A percentile compares a stretch with the other conserved stretches of the same genome.
phyloP scores from a whole-genome alignment of 1,140 invertebrate species.

The Berghia stephanieae region DNA sequence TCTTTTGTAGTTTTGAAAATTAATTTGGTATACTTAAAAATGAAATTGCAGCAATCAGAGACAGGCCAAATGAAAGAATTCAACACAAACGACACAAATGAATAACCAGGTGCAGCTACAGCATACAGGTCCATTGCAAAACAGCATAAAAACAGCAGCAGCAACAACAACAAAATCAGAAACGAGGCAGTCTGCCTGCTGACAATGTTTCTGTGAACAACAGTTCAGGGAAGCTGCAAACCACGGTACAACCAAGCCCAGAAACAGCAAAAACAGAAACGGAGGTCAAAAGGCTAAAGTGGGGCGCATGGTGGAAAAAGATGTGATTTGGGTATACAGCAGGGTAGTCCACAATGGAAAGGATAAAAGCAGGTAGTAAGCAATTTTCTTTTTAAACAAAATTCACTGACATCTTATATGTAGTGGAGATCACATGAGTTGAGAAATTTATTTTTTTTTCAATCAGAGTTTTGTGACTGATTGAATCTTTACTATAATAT shows the following conservation, averaged over 20 bases:
- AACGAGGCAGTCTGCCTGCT: slow-evolving; percentile 34
- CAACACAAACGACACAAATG: too few relatives aligned
- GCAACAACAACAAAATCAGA: slow-evolving; percentile 30
- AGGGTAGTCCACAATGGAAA: slow-evolving; percentile 19
- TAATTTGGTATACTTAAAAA: too few relatives aligned
- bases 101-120: slow-evolving; percentile 40
- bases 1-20: too few relatives aligned
- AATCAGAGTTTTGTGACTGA: background rate
- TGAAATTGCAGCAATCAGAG: too few relatives aligned
- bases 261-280: slow-evolving; percentile 24
- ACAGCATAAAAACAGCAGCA: slow-evolving; percentile 15
- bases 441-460: background rate
- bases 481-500: too few relatives aligned
- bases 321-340: slow-evolving; percentile 5
- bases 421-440: background rate
- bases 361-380: slow-evolving; percentile 32
- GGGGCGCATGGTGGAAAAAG: slow-evolving; percentile 29
- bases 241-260: too few relatives aligned
- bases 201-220: slow-evolving; percentile 31
- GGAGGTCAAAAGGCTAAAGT: slow-evolving; percentile 21
- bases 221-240: slow-evolving; percentile 32
- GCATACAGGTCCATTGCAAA: slow-evolving; percentile 31
- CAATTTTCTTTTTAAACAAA: background rate
- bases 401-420: background rate
- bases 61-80: too few relatives aligned